Percentiles rank a stretch among this genome's conserved stretches.
Evolutionary conservation across 2,113 vertebrate species (phyloP).

Genomic region (Onychostoma macrolepis): DNA sequence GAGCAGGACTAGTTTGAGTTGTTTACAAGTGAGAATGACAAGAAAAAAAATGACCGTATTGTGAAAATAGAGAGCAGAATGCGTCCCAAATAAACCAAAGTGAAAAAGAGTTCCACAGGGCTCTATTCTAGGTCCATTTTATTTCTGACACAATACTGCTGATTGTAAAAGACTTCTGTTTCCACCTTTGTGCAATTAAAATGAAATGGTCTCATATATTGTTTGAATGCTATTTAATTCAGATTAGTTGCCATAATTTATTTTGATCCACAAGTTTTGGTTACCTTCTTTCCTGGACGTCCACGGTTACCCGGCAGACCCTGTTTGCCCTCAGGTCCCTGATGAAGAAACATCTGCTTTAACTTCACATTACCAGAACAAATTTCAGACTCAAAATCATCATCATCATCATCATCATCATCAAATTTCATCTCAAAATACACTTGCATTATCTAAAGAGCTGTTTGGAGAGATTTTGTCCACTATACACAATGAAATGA

Average conservation of each 20-base stretch:
- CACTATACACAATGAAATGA: background rate
- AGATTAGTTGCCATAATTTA: background rate
- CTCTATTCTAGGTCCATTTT: background rate
- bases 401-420: no score
- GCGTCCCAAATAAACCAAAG: background rate
- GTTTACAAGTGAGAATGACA: background rate
- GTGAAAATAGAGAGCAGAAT: background rate
- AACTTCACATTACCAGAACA: background rate
- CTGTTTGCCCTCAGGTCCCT: constrained; percentile 90
- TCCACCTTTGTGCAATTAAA: background rate
- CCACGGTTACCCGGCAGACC: constrained; percentile 88
- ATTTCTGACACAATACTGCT: background rate
- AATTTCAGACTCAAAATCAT: background rate
- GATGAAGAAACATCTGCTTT: constrained; percentile 30
- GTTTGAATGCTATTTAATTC: background rate
- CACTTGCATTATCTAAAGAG: background rate
- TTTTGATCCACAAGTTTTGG: background rate
- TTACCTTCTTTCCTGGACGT: constrained; percentile 90
- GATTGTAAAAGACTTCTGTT: background rate
- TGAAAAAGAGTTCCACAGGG: background rate
- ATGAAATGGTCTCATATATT: background rate
- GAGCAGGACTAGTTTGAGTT: background rate
- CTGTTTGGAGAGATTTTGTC: background rate
- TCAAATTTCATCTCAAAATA: background rate
- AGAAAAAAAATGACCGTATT: background rate